Base-by-base conservation (phyloP, 1,140 invertebrate species). In the Ectropis grisescens region DNA sequence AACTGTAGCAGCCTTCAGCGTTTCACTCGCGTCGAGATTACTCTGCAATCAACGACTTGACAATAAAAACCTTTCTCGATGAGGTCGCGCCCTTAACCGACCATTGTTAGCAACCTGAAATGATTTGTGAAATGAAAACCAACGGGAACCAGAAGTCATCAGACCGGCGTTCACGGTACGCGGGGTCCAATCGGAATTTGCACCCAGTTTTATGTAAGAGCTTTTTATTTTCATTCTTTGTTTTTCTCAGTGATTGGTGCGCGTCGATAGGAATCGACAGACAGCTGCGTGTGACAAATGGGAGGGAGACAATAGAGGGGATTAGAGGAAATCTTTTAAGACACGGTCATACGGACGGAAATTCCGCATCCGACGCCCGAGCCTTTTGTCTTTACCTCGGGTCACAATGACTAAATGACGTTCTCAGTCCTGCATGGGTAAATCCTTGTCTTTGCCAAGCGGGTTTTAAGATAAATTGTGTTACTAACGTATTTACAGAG, bases 131-230 rank as follows among this genome's bases (percentile, higher is more conserved):
- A 47, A 46, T 35, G 35, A 43, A 39, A 46, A 45, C 32, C 28
- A 19, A 37, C 26, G 25, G 28, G 12, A 35, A 16, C 15, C 24
- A 12, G 32, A 35, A 43, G 41, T 38, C 32, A 47, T 43, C 32
- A 39, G 27, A 29, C 11, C n/a, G 29, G 28, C 22, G 26, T 41
- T 46, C 38, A 46, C 47, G 43, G 35, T 33, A 36, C 41, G 38
- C 12, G 15, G 29, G 19, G 26, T 49, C 19, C 47, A 50, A 55
- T 55, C 43, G 38, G 23, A 11, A 29, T n/a, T n/a, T n/a, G n/a
- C n/a, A n/a, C n/a, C n/a, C n/a, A n/a, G n/a, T n/a, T n/a, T n/a
- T n/a, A n/a, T n/a, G n/a, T n/a, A n/a, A n/a, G n/a, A n/a, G n/a
- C n/a, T n/a, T n/a, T n/a, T n/a, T n/a, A n/a, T n/a, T n/a, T n/a